Conservation (phyloP, 2,113 vertebrate species). For the Ellobius talpinus region DNA sequence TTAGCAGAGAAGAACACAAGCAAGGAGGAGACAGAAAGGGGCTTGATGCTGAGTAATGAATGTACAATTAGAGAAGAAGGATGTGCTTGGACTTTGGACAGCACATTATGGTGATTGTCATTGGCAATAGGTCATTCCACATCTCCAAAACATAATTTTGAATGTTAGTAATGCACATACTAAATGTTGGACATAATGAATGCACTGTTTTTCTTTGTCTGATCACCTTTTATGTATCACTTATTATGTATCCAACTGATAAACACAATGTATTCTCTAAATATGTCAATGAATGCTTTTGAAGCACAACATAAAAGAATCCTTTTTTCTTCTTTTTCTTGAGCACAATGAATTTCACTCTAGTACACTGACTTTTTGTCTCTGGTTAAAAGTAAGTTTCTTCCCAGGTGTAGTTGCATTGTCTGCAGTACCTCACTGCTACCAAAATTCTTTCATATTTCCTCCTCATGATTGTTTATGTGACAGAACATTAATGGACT, state of each 20-base stretch:
- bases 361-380: neutral
- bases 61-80: neutral
- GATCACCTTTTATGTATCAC: neutral
- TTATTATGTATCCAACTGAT: neutral
- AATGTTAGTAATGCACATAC: neutral
- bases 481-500: neutral
- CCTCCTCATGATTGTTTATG: neutral
- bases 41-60: neutral
- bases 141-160: neutral
- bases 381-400: neutral
- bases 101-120: neutral
- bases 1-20: neutral
- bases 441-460: neutral
- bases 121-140: neutral
- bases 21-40: neutral
- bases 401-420: neutral
- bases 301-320: neutral
- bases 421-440: neutral
- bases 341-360: neutral
- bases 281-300: neutral
- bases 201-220: neutral
- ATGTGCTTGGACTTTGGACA: neutral
- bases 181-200: neutral
- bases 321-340: neutral
- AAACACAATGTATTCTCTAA: neutral